Evolutionary conservation across 2,113 vertebrate genomes (phyloP), one percentile per base, ranked within the genome.

Genomic region (Coptodon bakossiorum): DNA sequence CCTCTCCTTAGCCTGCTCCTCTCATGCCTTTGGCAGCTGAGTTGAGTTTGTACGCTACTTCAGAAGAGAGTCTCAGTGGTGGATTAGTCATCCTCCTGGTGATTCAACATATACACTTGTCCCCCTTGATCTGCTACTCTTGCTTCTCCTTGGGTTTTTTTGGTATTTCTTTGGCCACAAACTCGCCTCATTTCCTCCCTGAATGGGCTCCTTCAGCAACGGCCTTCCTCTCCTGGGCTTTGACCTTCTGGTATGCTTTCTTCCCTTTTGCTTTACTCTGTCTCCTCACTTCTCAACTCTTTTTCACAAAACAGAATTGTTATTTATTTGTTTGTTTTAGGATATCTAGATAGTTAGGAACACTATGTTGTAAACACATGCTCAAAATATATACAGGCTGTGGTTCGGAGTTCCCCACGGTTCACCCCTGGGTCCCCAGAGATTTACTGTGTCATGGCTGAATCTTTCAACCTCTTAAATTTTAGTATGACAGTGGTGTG

Each of bases 181-280:
- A 53, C 48, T 86, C 22, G 4, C 83, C 83, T 93, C 92, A 93
- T 94, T 94, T 94, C 90, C 90, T 91, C 71, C 34, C 53, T 3
- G 71, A 92, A 86, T 83, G 81, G 56, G 54, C 82, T 92, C 78
- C 84, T 85, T 93, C 53, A 88, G 85, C 63, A 52, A 6, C 48
- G 73, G 63, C 61, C 76, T 89, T 89, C 61, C 90, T 91, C 82
- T 91, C 59, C 48, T 71, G 56, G 31, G 66, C 27, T 86, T 89
- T 89, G 85, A 93, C 90, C 87, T 84, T 89, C 85, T 90, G 63
- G 78, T 53, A 53, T 59, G 81, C 73, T 76, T 88, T 80, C 34
- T 86, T 79, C 45, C 59, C 78, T 29, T 80, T 13, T 6, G 57
- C 59, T 76, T 31, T 76, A 88, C 81, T 86, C 79, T 59, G 7